Conservation (phyloP, 1,140 invertebrate species). For the Neodiprion pinetum region DNA sequence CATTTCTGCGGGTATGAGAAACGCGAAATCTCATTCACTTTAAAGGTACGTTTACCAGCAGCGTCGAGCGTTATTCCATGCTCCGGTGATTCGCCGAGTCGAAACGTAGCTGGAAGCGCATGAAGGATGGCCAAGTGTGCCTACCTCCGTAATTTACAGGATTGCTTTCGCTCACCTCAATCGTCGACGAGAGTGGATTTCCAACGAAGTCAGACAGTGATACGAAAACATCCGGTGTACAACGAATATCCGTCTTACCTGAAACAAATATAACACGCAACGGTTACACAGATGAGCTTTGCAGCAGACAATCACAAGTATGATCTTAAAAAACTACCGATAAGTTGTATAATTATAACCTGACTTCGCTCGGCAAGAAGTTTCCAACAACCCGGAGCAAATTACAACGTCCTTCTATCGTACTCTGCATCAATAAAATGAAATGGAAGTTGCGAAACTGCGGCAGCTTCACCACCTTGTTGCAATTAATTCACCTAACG, state of each 20-base stretch:
- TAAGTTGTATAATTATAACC: too few relatives aligned
- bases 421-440: too few relatives aligned
- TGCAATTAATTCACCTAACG: too few relatives aligned
- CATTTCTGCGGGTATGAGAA: too few relatives aligned
- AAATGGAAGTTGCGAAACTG: too few relatives aligned
- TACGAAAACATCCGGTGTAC: background rate
- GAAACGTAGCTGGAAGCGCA: background rate
- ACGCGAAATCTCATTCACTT: background rate
- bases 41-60: background rate
- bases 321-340: too few relatives aligned
- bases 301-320: too few relatives aligned
- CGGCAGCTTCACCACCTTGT: too few relatives aligned
- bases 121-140: background rate
- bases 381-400: too few relatives aligned
- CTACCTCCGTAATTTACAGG: background rate
- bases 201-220: too few relatives aligned
- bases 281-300: background rate
- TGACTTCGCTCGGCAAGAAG: too few relatives aligned
- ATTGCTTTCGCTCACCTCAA: slow-evolving; percentile 2
- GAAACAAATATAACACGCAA: background rate
- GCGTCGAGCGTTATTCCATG: background rate
- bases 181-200: background rate
- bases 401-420: too few relatives aligned
- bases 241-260: background rate
- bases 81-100: background rate